These are phyloP conservation scores for Megatriorchis doriae DNA, from an alignment of 2,113 vertebrate genomes.

Conservation along the genomic window DNA sequence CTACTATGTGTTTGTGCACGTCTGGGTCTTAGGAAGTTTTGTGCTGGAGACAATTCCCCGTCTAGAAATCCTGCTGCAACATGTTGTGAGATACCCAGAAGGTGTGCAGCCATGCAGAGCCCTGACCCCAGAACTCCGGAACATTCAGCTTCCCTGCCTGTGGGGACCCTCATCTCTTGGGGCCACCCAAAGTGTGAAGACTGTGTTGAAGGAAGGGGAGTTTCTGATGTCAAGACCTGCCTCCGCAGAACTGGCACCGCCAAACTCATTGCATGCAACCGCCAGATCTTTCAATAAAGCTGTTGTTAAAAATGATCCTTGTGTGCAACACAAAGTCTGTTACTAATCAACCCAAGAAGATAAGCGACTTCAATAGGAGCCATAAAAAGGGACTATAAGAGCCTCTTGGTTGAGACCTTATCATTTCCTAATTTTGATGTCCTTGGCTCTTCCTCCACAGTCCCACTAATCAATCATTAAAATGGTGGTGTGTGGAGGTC, in stretches of 20 bases:
- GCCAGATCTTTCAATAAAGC: background rate
- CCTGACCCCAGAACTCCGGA: fast-evolving
- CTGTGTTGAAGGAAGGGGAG: background rate
- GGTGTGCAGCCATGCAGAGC: background rate
- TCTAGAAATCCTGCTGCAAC: background rate
- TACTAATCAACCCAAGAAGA: background rate
- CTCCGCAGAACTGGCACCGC: background rate
- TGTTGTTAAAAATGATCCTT: background rate
- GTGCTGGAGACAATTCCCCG: background rate
- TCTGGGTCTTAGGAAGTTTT: background rate
- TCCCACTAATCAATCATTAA: constrained; percentile 17
- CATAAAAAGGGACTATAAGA: background rate
- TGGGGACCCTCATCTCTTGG: too few relatives aligned
- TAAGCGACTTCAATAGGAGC: background rate
- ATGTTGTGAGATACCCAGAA: background rate
- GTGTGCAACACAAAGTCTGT: background rate
- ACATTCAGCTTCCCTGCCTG: fast-evolving
- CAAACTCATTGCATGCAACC: background rate
- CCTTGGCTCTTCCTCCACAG: background rate
- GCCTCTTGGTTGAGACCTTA: background rate
- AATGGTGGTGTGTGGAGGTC: background rate
- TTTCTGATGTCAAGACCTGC: background rate
- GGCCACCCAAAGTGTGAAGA: fast-evolving
- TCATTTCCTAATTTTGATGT: background rate
- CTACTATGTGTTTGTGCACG: fast-evolving